Evolutionary conservation across 2,797 vertebrate genomes (phyloP), one percentile per base, ranked within the genome.

Genomic region (Myiotriccus ornatus): DNA sequence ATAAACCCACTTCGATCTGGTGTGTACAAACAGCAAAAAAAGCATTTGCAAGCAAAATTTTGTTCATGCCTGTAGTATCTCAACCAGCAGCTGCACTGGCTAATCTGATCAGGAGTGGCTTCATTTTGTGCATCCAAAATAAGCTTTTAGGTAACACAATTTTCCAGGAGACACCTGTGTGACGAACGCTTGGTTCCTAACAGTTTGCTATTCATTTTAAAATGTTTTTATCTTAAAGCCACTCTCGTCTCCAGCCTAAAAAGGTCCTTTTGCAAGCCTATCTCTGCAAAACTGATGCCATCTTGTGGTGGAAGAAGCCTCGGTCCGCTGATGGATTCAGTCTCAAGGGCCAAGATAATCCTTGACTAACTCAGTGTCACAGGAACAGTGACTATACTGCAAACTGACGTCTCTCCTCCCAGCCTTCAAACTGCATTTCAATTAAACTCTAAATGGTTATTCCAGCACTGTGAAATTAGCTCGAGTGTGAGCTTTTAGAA

Each of bases 251-350:
- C 53, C 23, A 41, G 49, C 1, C 18, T 18, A 23, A 12, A 46
- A 12, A 69, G 19, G 10, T 5, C 44, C 20, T 46, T 28, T 14
- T 27, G 21, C 23, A 47, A 59, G 9, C 19, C 49, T 8, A 34
- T 64, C n/a, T 34, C 60, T 86, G 87, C 82, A 53, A 46, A 68
- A 59, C 30, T 81, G 20, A 35, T 96, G 97, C 95, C 97, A 97
- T 69, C 97, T 84, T 56, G 96, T 90, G 96, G 96, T 49, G 19
- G 43, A 14, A 84, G 25, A 57, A 53, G 6, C 0, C 9, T 27
- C 32, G 3, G 16, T 17, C 32, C 63, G 15, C 34, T 47, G 37
- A 10, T 7, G 30, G 7, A 12, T 81, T 87, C 39, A 1, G 34
- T 6, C 32, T 47, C 52, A 41, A 39, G 10, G 39, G 37, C 64